Conservation (phyloP, 2,797 vertebrate genomes). For the Amphiprion clarkii region DNA sequence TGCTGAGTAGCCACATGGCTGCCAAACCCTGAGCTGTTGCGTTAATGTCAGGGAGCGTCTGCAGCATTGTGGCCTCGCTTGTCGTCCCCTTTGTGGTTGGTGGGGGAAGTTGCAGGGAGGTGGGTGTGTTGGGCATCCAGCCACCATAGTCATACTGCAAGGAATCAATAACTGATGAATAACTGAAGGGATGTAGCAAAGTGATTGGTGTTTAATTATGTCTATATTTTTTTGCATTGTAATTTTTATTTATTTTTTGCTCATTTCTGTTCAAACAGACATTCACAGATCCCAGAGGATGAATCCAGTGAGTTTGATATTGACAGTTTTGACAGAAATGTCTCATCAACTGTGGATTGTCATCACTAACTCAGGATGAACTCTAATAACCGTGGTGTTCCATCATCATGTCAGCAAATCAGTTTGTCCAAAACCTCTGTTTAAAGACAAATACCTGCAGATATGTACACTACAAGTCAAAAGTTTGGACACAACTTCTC, state of each 20-base stretch:
- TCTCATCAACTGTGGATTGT: neutral
- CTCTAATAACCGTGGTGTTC: neutral
- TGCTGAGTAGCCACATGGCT: constrained; percentile 66
- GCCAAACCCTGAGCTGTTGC: constrained; percentile 57
- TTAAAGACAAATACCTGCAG: too few relatives aligned
- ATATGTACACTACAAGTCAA: too few relatives aligned
- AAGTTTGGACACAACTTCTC: too few relatives aligned
- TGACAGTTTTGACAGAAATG: neutral
- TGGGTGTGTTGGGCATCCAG: constrained; percentile 75
- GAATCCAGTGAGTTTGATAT: too few relatives aligned
- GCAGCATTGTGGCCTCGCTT: constrained; percentile 47
- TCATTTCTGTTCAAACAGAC: too few relatives aligned
- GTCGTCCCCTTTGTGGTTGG: constrained; percentile 61
- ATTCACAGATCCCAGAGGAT: too few relatives aligned
- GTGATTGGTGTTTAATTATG: too few relatives aligned
- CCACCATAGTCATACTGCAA: constrained; percentile 66
- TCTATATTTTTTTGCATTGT: neutral
- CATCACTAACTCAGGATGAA: neutral
- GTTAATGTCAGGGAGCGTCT: constrained; percentile 55
- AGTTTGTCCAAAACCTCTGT: neutral
- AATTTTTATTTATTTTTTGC: too few relatives aligned
- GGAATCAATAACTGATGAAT: neutral
- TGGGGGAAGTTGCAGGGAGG: constrained; percentile 61
- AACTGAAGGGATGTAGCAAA: neutral
- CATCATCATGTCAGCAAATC: neutral